Conservation (phyloP, 2,113 vertebrate genomes). For the Seriola aureovittata region DNA sequence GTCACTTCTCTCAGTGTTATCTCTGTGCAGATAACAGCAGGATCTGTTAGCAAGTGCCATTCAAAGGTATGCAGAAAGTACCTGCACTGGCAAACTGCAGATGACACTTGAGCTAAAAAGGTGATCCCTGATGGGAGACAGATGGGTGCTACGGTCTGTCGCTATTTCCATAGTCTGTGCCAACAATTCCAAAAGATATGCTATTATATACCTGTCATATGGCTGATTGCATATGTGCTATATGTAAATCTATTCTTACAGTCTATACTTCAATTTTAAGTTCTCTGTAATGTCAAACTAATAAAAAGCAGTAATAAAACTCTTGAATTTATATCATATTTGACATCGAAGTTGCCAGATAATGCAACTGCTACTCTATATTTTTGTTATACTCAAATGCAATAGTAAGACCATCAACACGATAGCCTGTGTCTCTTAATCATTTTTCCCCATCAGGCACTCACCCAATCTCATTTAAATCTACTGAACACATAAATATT, state of each 20-base stretch:
- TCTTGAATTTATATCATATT: not conserved
- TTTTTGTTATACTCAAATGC: not conserved
- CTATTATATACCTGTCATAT: not conserved
- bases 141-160: constrained; percentile 10
- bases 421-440: not conserved
- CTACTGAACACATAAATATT: not conserved
- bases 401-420: too few species aligned
- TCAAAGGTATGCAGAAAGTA: constrained; percentile 60
- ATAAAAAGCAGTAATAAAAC: too few species aligned
- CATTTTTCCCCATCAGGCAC: not conserved
- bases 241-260: not conserved
- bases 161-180: constrained; percentile 11
- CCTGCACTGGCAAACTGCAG: constrained; percentile 39
- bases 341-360: not conserved
- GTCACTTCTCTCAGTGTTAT: constrained; percentile 61
- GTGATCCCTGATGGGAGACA: constrained; percentile 29
- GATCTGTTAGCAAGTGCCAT: constrained; percentile 72
- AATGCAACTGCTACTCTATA: not conserved
- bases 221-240: not conserved
- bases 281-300: not conserved
- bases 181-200: not conserved
- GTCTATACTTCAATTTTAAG: not conserved
- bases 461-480: not conserved
- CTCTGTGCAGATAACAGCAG: constrained; percentile 54
- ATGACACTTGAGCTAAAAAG: constrained; percentile 60